Evolutionary conservation across 2,113 vertebrate genomes (phyloP).

Genomic region (Alouatta palliata): DNA sequence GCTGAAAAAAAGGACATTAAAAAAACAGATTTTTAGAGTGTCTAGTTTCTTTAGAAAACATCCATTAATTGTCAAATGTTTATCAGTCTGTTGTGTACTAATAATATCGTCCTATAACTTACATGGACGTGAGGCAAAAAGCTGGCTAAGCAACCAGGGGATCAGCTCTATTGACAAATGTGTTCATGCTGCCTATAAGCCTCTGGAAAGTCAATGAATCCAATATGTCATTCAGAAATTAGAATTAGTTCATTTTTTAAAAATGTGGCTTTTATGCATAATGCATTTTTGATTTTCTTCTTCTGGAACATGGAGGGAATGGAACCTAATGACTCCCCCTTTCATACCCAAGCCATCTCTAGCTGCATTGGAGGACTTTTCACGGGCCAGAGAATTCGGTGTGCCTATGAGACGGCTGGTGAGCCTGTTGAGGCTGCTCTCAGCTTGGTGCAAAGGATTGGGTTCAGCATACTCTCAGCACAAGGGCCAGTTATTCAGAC

Average conservation of each 20-base stretch:
- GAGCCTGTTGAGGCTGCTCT: neutral
- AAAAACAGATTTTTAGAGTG: neutral
- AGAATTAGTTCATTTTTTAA: neutral
- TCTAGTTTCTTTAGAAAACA: neutral
- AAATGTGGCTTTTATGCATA: neutral
- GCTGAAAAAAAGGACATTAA: no score
- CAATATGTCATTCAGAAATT: constrained; percentile 45
- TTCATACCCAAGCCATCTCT: neutral
- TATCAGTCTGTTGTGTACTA: neutral
- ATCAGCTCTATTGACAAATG: neutral
- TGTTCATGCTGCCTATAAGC: neutral
- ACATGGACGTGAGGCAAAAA: neutral
- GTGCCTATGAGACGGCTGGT: neutral
- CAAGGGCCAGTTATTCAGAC: constrained; percentile 57
- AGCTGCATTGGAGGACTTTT: neutral
- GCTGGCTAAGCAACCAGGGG: neutral
- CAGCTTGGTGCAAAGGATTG: neutral
- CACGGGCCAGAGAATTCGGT: neutral
- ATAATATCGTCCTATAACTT: neutral
- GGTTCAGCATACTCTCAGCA: constrained; percentile 1
- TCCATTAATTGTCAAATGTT: neutral
- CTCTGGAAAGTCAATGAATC: neutral
- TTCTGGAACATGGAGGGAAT: neutral
- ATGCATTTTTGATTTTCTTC: neutral
- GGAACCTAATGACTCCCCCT: neutral